A percentile compares a stretch with the other conserved stretches of the same genome.
Conservation (phyloP, 1,140 invertebrate species). For the Drosophila seguyi region DNA sequence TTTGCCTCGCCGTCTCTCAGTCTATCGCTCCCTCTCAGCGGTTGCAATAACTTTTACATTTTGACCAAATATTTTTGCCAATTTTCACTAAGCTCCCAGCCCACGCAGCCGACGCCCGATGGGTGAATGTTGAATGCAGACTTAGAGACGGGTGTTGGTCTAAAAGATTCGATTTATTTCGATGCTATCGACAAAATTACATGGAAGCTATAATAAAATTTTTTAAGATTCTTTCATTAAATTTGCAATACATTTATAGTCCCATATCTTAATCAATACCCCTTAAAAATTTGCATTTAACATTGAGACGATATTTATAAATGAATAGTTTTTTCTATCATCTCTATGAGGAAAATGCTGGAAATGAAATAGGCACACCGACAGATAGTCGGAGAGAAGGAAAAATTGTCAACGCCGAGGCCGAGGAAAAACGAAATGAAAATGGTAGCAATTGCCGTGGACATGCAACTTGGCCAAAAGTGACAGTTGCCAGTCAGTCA, state of each 20-base stretch:
- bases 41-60: conserved; percentile 79
- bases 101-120: conserved; percentile 75
- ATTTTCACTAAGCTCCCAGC: conserved; percentile 78
- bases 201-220: neutral
- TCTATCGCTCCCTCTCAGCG: conserved; percentile 1
- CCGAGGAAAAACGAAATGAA: conserved; percentile 71
- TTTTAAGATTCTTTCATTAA: no score
- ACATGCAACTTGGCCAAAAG: conserved; percentile 78
- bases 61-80: conserved; percentile 84
- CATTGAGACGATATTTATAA: neutral
- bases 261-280: neutral
- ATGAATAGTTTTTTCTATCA: neutral
- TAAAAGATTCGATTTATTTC: neutral
- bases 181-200: neutral
- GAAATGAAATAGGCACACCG: conserved; percentile 32
- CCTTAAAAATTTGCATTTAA: neutral
- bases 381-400: conserved; percentile 8
- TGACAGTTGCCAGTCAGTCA: conserved; percentile 79
- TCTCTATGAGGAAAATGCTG: conserved; percentile 9
- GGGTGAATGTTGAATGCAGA: conserved; percentile 61
- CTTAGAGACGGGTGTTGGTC: neutral
- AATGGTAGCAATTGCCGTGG: conserved; percentile 78
- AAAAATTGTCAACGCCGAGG: conserved; percentile 69
- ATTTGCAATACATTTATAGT: no score
- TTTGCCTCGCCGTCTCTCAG: neutral